Conservation (phyloP, 1,140 invertebrate genomes). For the Saccostrea cuccullata region DNA sequence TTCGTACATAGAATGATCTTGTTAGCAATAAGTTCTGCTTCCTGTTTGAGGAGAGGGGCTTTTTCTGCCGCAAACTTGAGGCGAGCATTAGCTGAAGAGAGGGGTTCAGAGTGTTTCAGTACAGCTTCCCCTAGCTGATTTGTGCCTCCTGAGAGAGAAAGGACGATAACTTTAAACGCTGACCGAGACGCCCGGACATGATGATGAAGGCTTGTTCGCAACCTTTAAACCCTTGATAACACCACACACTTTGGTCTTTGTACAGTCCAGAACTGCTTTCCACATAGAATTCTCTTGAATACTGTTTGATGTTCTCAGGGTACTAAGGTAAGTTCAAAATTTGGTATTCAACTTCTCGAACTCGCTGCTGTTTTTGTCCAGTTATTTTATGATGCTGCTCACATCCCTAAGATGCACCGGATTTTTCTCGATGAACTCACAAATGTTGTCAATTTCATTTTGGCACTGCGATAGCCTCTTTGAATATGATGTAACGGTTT, state of each 20-base stretch:
- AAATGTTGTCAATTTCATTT: background rate
- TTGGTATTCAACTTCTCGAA: background rate
- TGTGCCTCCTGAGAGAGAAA: background rate
- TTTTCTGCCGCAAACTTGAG: constrained; percentile 41
- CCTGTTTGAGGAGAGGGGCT: background rate
- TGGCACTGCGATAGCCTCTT: too few relatives aligned
- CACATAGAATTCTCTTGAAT: too few relatives aligned
- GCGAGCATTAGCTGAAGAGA: too few relatives aligned
- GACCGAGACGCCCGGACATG: constrained; percentile 2
- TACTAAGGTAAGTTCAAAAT: background rate
- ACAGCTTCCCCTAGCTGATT: background rate
- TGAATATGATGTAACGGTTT: too few relatives aligned
- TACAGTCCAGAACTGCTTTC: background rate
- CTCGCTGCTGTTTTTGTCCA: background rate
- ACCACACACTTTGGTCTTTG: background rate
- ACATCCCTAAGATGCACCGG: background rate
- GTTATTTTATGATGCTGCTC: background rate
- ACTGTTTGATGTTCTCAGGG: background rate
- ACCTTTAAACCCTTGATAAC: background rate
- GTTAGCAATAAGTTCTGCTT: constrained; percentile 34
- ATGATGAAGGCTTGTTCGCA: background rate
- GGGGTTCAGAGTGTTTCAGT: too few relatives aligned
- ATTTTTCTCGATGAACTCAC: background rate
- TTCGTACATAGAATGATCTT: constrained; percentile 1
- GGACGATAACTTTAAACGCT: background rate